These are phyloP conservation scores for Hippasteria phrygiana DNA, from an alignment of 53 echinoderm and acorn worm genomes.

Conservation along the genomic window DNA sequence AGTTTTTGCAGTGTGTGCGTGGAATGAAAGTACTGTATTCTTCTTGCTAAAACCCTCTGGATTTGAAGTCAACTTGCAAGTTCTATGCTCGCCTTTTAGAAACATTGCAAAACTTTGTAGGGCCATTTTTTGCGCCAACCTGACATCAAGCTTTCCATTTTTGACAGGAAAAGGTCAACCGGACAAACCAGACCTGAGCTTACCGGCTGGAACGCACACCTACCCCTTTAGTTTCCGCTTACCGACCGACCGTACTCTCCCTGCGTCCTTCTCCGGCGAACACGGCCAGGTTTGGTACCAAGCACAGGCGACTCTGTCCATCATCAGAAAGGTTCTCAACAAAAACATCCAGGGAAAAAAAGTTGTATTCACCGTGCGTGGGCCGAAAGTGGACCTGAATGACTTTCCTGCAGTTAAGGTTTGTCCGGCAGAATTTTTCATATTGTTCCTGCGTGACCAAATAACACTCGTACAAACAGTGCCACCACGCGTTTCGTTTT, in stretches of 20 bases:
- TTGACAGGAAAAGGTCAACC: neutral
- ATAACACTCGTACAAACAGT: too few relatives aligned
- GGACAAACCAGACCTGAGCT: neutral
- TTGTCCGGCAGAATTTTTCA: neutral
- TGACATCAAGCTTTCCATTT: too few relatives aligned
- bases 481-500: too few relatives aligned
- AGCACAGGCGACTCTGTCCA: neutral
- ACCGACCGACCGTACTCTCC: neutral
- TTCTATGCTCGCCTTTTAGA: too few relatives aligned
- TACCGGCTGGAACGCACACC: neutral
- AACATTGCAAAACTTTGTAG: too few relatives aligned
- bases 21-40: too few relatives aligned
- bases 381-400: neutral
- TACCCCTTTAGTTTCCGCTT: slow-evolving; percentile 20
- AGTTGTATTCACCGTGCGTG: neutral
- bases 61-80: neutral
- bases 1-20: too few relatives aligned
- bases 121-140: too few relatives aligned
- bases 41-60: neutral
- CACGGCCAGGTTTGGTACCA: slow-evolving; percentile 3
- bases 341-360: neutral
- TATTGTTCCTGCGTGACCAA: neutral
- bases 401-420: neutral
- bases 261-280: slow-evolving; percentile 7
- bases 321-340: neutral